phyloP scores from a whole-genome alignment of 2,113 vertebrate genomes.

The Rhinichthys klamathensis region DNA sequence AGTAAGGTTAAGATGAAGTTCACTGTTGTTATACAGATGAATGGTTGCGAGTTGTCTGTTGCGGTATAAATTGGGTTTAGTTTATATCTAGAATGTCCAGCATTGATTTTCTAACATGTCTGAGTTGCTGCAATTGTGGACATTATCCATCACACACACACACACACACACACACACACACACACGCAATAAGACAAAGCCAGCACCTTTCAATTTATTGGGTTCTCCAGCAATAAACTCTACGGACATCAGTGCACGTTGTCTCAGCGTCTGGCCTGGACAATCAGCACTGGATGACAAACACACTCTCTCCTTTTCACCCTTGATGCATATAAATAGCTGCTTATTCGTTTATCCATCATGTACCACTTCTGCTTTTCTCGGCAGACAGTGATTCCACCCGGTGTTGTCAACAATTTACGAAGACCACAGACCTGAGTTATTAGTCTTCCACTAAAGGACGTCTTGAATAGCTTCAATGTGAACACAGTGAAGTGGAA shows the following conservation, averaged over 20 bases:
- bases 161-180: neutral
- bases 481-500: slow-evolving; percentile 32
- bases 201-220: slow-evolving; percentile 49
- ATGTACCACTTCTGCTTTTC: slow-evolving; percentile 55
- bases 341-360: slow-evolving; percentile 65
- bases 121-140: slow-evolving; percentile 30
- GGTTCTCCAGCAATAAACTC: slow-evolving; percentile 47
- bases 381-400: slow-evolving; percentile 47
- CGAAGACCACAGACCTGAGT: slow-evolving; percentile 52
- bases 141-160: slow-evolving; percentile 6
- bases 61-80: slow-evolving; percentile 21
- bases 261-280: slow-evolving; percentile 21
- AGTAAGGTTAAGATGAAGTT: neutral
- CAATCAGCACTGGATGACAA: slow-evolving; percentile 47
- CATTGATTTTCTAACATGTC: slow-evolving; percentile 28
- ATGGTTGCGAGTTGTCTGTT: neutral
- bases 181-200: neutral
- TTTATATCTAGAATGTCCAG: slow-evolving; percentile 26
- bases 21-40: neutral
- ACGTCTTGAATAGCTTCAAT: slow-evolving; percentile 36
- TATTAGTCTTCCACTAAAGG: slow-evolving; percentile 53
- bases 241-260: slow-evolving; percentile 28
- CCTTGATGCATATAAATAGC: slow-evolving; percentile 71
- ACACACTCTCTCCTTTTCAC: slow-evolving; percentile 64
- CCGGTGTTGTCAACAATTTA: slow-evolving; percentile 47